Percentiles rank a stretch among this genome's conserved stretches.
These are phyloP conservation scores for Ophion ellenae DNA, from an alignment of 2,888 invertebrate genomes.

Conservation along the genomic window DNA sequence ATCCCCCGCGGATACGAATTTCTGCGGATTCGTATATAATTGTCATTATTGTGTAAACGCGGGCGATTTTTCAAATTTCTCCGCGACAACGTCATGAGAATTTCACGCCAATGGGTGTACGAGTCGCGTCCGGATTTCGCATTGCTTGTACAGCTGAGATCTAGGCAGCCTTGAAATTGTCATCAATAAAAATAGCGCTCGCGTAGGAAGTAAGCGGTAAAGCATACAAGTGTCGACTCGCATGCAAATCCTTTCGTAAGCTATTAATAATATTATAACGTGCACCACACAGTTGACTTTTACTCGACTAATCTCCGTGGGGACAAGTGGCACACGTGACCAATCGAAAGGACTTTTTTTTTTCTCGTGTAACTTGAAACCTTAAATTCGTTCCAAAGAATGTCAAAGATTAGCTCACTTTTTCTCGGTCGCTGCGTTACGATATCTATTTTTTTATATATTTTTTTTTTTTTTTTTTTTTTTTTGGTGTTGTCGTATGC, in stretches of 20 bases:
- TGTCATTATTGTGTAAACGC: not conserved
- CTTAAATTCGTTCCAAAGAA: constrained; percentile 42
- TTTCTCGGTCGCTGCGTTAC: constrained; percentile 16
- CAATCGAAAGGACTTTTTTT: constrained; percentile 26
- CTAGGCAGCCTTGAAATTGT: constrained; percentile 55
- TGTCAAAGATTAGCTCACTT: constrained; percentile 46
- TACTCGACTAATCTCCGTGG: constrained; percentile 22
- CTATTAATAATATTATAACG: constrained; percentile 45
- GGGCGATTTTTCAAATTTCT: not conserved
- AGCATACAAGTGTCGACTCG: constrained; percentile 30
- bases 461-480: constrained; percentile 50
- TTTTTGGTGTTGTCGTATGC: constrained; percentile 29
- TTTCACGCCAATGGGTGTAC: constrained; percentile 27
- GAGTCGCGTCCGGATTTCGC: constrained; percentile 25
- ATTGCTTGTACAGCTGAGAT: constrained; percentile 12
- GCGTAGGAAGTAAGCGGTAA: constrained; percentile 49
- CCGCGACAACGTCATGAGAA: constrained; percentile 46
- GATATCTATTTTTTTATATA: constrained; percentile 22
- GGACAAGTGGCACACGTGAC: constrained; percentile 17
- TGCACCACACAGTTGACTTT: constrained; percentile 21
- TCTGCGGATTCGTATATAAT: not conserved
- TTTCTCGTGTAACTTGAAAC: constrained; percentile 3
- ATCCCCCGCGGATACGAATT: not conserved
- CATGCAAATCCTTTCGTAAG: constrained; percentile 42
- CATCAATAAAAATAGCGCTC: constrained; percentile 61